Conservation (phyloP, 2,113 vertebrate genomes). For the Pristiophorus japonicus region DNA sequence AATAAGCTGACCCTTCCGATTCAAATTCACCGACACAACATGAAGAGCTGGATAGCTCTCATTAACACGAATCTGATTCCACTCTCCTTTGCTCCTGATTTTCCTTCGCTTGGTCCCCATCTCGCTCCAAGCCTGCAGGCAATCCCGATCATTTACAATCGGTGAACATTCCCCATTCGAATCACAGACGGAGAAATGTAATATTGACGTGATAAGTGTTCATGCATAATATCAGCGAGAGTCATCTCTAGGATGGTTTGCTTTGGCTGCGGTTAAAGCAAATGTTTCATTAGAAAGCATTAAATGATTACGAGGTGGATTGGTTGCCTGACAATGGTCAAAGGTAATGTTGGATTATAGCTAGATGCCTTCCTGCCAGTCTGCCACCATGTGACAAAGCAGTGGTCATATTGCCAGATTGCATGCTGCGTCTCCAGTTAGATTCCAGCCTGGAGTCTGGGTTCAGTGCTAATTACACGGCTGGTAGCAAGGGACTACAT, state of each 20-base stretch:
- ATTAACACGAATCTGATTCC: not conserved
- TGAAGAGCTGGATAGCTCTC: not conserved
- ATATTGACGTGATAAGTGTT: not conserved
- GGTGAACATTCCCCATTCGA: not conserved
- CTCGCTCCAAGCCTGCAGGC: too few species aligned
- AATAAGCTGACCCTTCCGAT: not conserved
- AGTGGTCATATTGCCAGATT: not conserved
- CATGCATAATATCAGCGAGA: not conserved
- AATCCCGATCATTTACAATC: not conserved
- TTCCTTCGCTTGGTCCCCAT: not conserved
- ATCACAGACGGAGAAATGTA: not conserved
- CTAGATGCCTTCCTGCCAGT: conserved; percentile 2
- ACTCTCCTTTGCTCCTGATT: not conserved
- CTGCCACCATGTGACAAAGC: not conserved
- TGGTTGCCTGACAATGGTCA: conserved; percentile 1
- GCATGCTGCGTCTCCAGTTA: not conserved
- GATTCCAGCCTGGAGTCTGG: conserved; percentile 8
- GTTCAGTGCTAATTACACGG: conserved; percentile 17
- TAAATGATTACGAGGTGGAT: not conserved
- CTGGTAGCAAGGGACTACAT: not conserved
- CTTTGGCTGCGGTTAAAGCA: conserved; percentile 1
- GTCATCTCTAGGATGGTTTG: not conserved
- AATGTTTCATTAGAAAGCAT: not conserved
- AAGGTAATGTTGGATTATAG: conserved; percentile 20
- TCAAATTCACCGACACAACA: not conserved